Evolutionary conservation across 2,113 vertebrate genomes (phyloP), one percentile per base, ranked within the genome.

Genomic region (Anguilla japonica): DNA sequence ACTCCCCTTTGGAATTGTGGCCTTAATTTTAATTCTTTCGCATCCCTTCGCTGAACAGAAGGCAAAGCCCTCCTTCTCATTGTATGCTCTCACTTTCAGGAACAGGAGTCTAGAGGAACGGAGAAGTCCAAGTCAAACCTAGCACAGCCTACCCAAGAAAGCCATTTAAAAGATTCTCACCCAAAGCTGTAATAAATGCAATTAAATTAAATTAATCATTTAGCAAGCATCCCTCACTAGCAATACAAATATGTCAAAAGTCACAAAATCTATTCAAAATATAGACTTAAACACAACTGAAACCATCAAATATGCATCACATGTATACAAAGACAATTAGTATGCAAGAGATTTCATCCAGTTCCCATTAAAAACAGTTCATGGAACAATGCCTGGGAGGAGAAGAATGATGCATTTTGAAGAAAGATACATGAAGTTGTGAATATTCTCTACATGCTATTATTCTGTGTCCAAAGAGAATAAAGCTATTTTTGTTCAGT

Each of bases 41-140:
- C 98, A 99, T 81, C 98, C 98, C 87, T 96, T 97, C 56, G 95
- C 88, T 0, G 98, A 99, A 93, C 98, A 99, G 95, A 99, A 99
- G 84, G 97, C 97, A 46, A 97, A 98, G 39, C 91, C 93, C 43
- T 98, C 97, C 87, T 95, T 96, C 83, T 97, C 94, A 0, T 97
- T 97, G 85, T 98, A 97, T 1, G 98, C 97, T 87, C 95, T 96
- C 16, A 97, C 91, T 90, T 96, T 98, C 88, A 99, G 92, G 92
- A 99, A 98, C n/a, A 99, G 94, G 88, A 99, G 93, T 87, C 98
- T 99, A 93, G 3, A 87, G 83, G 20, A 57, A n/a, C 29, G 89
- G 6, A 0, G 0, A 0, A 75, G 20, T 0, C 2, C 57, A 2
- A 79, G 46, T 75, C 26, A 29, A 87, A 56, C 46, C 29, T 20